phyloP scores from a whole-genome alignment of 2,113 vertebrate genomes.

The Accipiter virgatus region DNA sequence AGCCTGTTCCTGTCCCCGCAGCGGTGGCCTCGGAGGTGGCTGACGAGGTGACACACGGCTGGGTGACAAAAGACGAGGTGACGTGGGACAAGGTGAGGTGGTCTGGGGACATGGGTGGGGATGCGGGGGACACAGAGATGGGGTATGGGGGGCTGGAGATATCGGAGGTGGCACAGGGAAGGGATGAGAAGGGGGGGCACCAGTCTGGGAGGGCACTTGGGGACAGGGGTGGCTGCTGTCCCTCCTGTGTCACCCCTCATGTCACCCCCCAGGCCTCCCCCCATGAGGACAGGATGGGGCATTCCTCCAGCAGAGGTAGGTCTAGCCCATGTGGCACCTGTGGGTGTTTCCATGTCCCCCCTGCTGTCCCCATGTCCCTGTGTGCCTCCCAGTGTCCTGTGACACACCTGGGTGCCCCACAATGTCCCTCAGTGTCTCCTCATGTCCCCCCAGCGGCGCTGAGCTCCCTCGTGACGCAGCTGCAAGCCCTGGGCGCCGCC shows the following conservation, averaged over 20 bases:
- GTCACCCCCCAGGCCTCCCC: not conserved
- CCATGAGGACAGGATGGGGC: not conserved
- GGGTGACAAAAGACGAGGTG: not conserved
- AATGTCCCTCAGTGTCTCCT: not conserved
- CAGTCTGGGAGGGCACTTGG: accelerated
- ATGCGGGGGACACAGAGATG: not conserved
- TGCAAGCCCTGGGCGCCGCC: not conserved
- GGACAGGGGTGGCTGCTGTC: not conserved
- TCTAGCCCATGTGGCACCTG: not conserved
- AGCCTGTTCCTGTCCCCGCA: not conserved
- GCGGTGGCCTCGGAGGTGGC: not conserved
- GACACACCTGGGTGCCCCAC: not conserved
- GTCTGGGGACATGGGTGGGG: not conserved
- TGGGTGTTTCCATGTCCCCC: too few species aligned
- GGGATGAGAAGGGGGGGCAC: not conserved
- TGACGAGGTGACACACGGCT: not conserved
- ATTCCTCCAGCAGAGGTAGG: not conserved
- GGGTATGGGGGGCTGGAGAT: not conserved
- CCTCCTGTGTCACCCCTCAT: not conserved
- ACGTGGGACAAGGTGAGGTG: not conserved
- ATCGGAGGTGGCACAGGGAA: not conserved
- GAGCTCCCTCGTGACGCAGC: not conserved
- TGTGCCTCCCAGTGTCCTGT: not conserved
- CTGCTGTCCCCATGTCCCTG: not conserved
- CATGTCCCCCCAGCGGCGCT: not conserved